Evolutionary conservation across 1,140 invertebrate species (phyloP).

Genomic region (Lysiphlebus fabarum): DNA sequence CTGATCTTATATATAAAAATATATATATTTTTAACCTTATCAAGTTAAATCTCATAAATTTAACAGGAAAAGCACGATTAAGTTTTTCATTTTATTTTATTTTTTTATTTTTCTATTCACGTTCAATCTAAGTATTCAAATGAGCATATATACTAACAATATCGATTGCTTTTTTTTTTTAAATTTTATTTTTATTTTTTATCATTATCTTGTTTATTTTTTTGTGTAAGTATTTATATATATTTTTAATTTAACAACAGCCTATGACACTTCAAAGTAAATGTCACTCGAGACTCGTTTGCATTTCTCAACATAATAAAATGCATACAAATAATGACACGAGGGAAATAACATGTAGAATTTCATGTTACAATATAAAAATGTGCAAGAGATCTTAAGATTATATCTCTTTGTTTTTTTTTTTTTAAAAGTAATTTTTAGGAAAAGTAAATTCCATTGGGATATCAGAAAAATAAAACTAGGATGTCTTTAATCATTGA

Average conservation of each 20-base stretch:
- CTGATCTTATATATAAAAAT: too few relatives aligned
- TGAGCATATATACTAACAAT: slow-evolving; percentile 44
- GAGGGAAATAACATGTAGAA: background rate
- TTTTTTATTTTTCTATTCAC: slow-evolving; percentile 16
- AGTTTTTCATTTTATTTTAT: slow-evolving; percentile 28
- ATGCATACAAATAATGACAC: background rate
- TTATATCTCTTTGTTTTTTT: too few relatives aligned
- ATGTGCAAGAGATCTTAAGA: too few relatives aligned
- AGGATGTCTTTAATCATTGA: background rate
- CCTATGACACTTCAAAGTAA: background rate
- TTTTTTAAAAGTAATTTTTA: too few relatives aligned
- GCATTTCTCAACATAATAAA: too few relatives aligned
- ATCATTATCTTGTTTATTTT: background rate
- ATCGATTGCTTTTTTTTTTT: slow-evolving; percentile 42
- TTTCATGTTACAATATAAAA: too few relatives aligned
- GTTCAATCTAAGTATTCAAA: slow-evolving; percentile 58
- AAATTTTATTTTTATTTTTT: slow-evolving; percentile 29
- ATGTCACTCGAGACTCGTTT: slow-evolving; percentile 5
- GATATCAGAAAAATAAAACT: slow-evolving; percentile 22
- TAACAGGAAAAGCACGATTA: slow-evolving; percentile 52
- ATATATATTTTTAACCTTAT: slow-evolving; percentile 46
- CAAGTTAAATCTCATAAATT: slow-evolving; percentile 55
- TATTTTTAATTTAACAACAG: background rate
- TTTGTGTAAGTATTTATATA: too few relatives aligned
- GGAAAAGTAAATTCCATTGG: too few relatives aligned